phyloP scores from a whole-genome alignment of 2,113 vertebrate genomes.

The Neopipo cinnamomea region DNA sequence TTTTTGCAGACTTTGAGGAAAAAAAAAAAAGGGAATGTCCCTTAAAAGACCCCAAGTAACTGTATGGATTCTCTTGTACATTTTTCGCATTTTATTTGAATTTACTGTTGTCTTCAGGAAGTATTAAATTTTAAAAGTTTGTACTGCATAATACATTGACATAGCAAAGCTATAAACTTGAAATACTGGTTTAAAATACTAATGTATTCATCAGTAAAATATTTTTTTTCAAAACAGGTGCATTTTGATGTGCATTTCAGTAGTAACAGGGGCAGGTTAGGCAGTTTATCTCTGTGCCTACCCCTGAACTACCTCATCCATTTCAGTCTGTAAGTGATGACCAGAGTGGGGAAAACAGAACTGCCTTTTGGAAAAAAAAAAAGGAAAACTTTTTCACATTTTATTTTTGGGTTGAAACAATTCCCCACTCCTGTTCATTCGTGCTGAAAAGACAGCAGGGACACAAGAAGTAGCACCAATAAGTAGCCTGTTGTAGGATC shows the following conservation, averaged over 20 bases:
- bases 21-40: neutral
- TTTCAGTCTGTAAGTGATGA: neutral
- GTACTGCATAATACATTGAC: neutral
- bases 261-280: neutral
- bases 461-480: rapidly evolving
- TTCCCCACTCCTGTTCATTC: neutral
- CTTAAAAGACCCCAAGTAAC: neutral
- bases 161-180: neutral
- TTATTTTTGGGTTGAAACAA: neutral
- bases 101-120: neutral
- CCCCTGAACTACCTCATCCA: rapidly evolving
- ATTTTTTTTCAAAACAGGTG: neutral
- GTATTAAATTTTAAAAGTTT: neutral
- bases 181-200: neutral
- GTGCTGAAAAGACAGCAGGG: neutral
- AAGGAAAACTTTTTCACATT: neutral
- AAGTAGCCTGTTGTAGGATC: neutral
- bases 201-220: neutral
- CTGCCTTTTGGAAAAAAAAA: neutral
- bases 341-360: neutral
- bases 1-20: neutral
- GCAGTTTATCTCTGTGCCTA: neutral
- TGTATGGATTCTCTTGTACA: neutral
- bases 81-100: neutral
- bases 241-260: rapidly evolving